Evolutionary conservation across 1,140 invertebrate genomes (phyloP), one percentile per base, ranked within the genome.

Genomic region (Periplaneta americana): DNA sequence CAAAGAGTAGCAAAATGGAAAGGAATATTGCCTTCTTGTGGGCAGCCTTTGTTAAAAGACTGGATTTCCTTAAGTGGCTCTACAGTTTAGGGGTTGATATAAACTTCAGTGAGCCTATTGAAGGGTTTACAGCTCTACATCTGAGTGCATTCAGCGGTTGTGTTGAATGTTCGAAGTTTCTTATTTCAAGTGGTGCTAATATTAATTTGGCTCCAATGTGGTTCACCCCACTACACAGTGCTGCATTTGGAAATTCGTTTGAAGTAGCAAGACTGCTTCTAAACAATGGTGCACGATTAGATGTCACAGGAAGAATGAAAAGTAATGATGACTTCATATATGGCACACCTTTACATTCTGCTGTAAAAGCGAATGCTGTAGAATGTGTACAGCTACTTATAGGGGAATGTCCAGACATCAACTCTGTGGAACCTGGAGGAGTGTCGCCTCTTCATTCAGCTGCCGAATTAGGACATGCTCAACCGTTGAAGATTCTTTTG

Each of bases 201-300:
- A 90, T 95, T 6, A 93, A 94, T 88, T 78, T 82, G 78, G 86
- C 87, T 37, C 88, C 88, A 5, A 93, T 93, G 87, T 92, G 91
- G 83, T 94, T 93, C 84, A 93, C 93, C 1, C 94, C 95, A 1
- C 90, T 96, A 81, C 95, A 96, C 87, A 95, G 94, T 85, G 94
- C 95, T 9, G 95, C 95, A 34, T 94, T 95, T 85, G 94, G 94
- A 1, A 94, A 95, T 85, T 93, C 94, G 57, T 88, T 91, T 10
- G 93, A 94, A 85, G 93, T 94, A 13, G 92, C 93, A 78, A 92
- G 92, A 86, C 90, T 94, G 82, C 89, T 96, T 36, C 89, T 95
- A 75, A 91, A 92, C 32, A 91, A 91, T 78, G 93, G 93, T 11
- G 91, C 93, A 32, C 90, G 90, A 84, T 91, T 92, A 78, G 83